phyloP scores from a whole-genome alignment of 1,140 invertebrate species.

The Reticulitermes speratus region DNA sequence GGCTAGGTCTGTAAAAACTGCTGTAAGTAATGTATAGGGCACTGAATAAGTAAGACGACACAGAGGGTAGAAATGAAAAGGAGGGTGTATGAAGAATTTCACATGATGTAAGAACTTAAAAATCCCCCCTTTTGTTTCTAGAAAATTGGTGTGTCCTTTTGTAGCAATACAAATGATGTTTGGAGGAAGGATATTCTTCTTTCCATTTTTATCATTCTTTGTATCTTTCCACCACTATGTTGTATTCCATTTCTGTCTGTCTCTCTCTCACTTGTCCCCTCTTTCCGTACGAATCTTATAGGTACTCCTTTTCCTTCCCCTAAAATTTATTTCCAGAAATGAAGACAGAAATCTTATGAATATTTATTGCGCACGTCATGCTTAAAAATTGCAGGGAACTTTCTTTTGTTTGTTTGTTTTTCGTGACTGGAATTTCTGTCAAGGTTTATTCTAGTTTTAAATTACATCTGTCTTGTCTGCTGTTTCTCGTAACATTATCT shows the following conservation, averaged over 20 bases:
- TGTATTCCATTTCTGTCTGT: neutral
- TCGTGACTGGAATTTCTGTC: constrained; percentile 25
- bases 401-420: constrained; percentile 18
- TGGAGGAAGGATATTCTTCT: neutral
- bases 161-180: neutral
- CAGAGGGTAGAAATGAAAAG: neutral
- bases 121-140: neutral
- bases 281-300: neutral
- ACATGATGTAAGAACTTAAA: neutral
- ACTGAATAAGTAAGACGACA: neutral
- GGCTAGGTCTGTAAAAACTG: neutral
- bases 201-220: neutral
- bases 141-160: constrained; percentile 13
- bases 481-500: neutral
- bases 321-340: constrained; percentile 2
- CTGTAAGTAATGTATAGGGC: neutral
- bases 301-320: neutral
- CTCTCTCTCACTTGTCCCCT: neutral
- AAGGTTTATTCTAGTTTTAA: neutral
- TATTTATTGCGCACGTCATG: constrained; percentile 28
- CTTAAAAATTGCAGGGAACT: constrained; percentile 16
- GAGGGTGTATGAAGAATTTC: neutral
- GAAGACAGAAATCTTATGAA: constrained; percentile 22
- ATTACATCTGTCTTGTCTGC: constrained; percentile 21
- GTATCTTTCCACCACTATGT: neutral